Conservation (phyloP, 2,888 invertebrate genomes). For the Drosophila kuntzei region DNA sequence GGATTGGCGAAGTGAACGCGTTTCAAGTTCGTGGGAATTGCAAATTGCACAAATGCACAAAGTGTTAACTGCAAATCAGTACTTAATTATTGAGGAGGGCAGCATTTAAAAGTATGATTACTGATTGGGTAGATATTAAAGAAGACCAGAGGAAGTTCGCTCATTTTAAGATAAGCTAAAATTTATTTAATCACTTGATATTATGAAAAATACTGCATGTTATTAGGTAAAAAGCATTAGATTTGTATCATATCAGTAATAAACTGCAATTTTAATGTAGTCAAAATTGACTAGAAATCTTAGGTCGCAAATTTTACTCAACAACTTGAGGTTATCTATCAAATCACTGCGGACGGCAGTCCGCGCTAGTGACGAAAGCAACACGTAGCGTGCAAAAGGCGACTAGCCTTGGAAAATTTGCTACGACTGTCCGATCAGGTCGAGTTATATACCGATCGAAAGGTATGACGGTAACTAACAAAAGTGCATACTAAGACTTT, state of each 20-base stretch:
- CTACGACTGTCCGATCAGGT: too few relatives aligned
- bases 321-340: too few relatives aligned
- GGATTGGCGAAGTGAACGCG: constrained; percentile 50
- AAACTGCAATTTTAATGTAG: neutral
- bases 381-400: too few relatives aligned
- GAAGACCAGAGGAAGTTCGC: neutral
- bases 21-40: constrained; percentile 60
- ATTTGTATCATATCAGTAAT: neutral
- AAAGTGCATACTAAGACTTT: too few relatives aligned
- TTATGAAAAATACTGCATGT: neutral
- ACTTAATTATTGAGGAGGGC: neutral
- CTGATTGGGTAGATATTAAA: neutral
- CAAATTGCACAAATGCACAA: constrained; percentile 15
- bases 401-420: too few relatives aligned
- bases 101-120: neutral
- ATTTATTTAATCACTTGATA: neutral
- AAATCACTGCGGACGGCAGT: too few relatives aligned
- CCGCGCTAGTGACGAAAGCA: too few relatives aligned
- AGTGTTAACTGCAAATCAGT: constrained; percentile 12
- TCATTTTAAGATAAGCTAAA: neutral
- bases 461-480: too few relatives aligned
- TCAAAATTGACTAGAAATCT: neutral
- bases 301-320: too few relatives aligned
- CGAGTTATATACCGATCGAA: too few relatives aligned
- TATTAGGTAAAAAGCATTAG: neutral